A percentile compares a stretch with the other conserved stretches of the same genome.
phyloP scores from a whole-genome alignment of 2,113 vertebrate genomes.

The Aegotheles bennettii region DNA sequence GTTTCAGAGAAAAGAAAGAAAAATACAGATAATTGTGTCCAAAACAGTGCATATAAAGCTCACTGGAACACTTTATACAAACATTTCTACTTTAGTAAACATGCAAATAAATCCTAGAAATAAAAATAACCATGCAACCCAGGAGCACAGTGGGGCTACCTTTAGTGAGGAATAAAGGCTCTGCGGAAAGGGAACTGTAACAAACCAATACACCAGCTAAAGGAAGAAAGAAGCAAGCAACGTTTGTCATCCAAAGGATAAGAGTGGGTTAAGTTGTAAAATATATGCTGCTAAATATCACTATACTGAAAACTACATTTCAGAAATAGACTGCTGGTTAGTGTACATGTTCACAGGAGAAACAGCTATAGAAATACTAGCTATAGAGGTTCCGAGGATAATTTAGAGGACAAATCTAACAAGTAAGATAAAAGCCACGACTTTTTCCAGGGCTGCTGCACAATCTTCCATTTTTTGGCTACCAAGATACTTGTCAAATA shows the following conservation, averaged over 20 bases:
- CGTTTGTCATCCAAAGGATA: conserved; percentile 38
- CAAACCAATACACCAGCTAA: conserved; percentile 72
- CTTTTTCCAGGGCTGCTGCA: background rate
- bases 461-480: background rate
- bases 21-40: background rate
- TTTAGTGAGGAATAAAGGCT: conserved; percentile 70
- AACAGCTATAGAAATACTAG: background rate
- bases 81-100: conserved; percentile 21
- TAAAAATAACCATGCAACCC: conserved; percentile 12
- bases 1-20: background rate
- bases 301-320: background rate
- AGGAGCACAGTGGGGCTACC: conserved; percentile 68
- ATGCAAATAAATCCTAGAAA: conserved; percentile 61
- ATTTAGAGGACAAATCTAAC: background rate
- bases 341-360: background rate
- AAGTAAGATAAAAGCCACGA: background rate
- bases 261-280: background rate
- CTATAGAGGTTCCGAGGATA: background rate
- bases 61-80: background rate
- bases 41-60: background rate
- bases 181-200: conserved; percentile 65
- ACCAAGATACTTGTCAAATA: background rate
- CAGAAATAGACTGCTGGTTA: background rate
- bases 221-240: conserved; percentile 57
- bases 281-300: background rate